Evolutionary conservation across 2,888 invertebrate genomes (phyloP).

Genomic region (Diarsia dahlii): DNA sequence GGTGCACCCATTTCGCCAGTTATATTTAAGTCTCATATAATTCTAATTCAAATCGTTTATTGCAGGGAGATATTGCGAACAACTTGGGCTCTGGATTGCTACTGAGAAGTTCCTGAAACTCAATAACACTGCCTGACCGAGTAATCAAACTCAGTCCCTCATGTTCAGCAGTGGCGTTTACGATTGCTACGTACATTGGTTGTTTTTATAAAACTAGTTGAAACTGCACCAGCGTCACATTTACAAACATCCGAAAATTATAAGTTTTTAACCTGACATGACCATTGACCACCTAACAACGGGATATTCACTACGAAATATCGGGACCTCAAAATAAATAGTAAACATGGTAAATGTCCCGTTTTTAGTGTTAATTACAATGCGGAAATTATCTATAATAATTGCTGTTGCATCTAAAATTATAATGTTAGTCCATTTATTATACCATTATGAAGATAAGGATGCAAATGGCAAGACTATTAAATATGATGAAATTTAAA

Average conservation of each 20-base stretch:
- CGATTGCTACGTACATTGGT: too few species aligned
- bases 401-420: constrained; percentile 26
- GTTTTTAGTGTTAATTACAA: background rate
- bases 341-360: too few species aligned
- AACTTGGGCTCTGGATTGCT: too few species aligned
- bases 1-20: background rate
- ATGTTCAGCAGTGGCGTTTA: too few species aligned
- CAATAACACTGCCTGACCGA: background rate
- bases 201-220: background rate
- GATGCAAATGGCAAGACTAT: constrained; percentile 36
- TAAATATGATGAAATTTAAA: constrained; percentile 4
- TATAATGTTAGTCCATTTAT: constrained; percentile 26
- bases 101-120: background rate
- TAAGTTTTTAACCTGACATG: too few species aligned
- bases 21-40: background rate
- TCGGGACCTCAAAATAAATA: too few species aligned
- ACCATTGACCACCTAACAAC: too few species aligned
- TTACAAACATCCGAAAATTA: constrained; percentile 1
- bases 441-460: constrained; percentile 25
- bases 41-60: too few species aligned
- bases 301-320: too few species aligned
- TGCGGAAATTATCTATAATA: constrained; percentile 10
- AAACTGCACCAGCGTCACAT: background rate
- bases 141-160: background rate
- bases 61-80: too few species aligned